Evolutionary conservation across 2,888 invertebrate genomes (phyloP).

Genomic region (Sminthurides aquaticus): DNA sequence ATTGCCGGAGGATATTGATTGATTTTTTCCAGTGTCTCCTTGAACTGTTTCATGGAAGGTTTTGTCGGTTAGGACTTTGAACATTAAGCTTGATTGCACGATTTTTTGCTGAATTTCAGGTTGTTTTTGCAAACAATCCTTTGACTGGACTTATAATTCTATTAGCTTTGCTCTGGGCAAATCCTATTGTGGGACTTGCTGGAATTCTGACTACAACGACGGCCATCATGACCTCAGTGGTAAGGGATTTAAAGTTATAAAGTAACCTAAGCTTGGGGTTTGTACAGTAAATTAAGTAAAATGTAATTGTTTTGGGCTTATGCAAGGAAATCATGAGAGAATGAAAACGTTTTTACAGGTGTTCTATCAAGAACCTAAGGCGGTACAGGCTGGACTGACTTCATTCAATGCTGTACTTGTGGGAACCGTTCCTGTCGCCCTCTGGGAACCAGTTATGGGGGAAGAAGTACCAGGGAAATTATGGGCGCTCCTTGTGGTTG

Average conservation of each 20-base stretch:
- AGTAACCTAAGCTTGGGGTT: no score
- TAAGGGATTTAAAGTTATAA: constrained; percentile 4
- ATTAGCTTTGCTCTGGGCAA: constrained; percentile 45
- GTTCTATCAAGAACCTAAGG: constrained; percentile 27
- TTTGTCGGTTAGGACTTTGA: no score
- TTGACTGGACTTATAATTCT: constrained; percentile 48
- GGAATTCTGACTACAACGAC: constrained; percentile 31
- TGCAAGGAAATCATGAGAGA: constrained; percentile 4
- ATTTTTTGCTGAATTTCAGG: constrained; percentile 45
- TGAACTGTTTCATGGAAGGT: no score
- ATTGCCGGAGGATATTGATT: no score
- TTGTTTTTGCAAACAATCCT: constrained; percentile 49
- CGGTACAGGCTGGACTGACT: constrained; percentile 39
- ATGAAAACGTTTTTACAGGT: constrained; percentile 21
- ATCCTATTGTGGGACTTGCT: constrained; percentile 38
- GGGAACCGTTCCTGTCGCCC: constrained; percentile 44
- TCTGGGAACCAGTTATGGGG: constrained; percentile 43
- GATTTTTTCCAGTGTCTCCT: no score
- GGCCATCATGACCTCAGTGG: constrained; percentile 39
- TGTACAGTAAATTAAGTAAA: not conserved
- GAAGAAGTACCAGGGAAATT: constrained; percentile 28
- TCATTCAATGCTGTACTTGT: constrained; percentile 44
- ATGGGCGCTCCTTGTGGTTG: constrained; percentile 40
- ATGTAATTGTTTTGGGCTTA: not conserved
- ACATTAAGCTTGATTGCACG: no score